phyloP scores from a whole-genome alignment of 2,797 vertebrate genomes.

The Pseudocheirus occidentalis region DNA sequence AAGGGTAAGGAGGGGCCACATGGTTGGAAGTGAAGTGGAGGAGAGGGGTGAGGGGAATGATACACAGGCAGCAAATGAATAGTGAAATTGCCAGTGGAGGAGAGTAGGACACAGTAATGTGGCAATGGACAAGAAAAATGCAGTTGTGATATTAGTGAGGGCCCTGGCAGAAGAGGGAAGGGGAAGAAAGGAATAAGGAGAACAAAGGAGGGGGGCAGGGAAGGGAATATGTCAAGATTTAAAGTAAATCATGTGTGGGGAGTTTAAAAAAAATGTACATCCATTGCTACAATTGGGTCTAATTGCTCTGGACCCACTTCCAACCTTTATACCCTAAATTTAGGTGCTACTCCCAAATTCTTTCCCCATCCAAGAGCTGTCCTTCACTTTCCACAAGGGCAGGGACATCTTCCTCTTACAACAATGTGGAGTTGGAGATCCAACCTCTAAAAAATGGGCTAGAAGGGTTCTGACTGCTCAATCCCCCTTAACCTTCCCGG shows the following conservation, averaged over 20 bases:
- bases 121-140: neutral
- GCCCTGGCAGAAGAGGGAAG: conserved; percentile 2
- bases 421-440: conserved; percentile 66
- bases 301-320: conserved; percentile 45
- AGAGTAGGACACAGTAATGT: neutral
- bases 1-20: conserved; percentile 22
- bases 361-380: conserved; percentile 53
- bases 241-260: conserved; percentile 24
- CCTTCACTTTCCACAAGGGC: conserved; percentile 75
- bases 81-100: neutral
- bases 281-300: conserved; percentile 27
- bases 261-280: conserved; percentile 18
- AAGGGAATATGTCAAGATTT: conserved; percentile 15
- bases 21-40: conserved; percentile 10
- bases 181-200: neutral
- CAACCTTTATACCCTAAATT: neutral
- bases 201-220: neutral
- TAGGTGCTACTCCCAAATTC: conserved; percentile 26
- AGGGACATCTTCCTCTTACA: conserved; percentile 63
- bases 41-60: neutral
- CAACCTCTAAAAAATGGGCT: conserved; percentile 25
- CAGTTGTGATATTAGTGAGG: neutral
- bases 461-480: conserved; percentile 46
- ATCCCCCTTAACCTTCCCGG: conserved; percentile 32
- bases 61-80: conserved; percentile 7